A percentile compares a stretch with the other conserved stretches of the same genome.
phyloP scores from a whole-genome alignment of 1,140 invertebrate species.

The Lineus longissimus region DNA sequence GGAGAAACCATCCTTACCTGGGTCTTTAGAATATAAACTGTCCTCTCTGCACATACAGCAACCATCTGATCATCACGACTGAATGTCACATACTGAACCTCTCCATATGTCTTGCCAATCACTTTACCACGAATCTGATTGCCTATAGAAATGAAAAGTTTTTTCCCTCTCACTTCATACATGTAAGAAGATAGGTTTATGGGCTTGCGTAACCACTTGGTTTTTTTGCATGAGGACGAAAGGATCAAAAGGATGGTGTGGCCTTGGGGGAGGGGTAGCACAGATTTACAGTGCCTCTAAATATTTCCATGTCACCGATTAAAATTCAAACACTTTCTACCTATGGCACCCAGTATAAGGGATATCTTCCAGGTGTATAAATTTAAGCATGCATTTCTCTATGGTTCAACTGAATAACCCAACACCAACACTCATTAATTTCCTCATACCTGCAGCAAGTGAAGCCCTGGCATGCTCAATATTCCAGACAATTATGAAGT shows the following conservation, averaged over 20 bases:
- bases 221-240: too few relatives aligned
- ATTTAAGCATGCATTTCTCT: too few relatives aligned
- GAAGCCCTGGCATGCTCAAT: slow-evolving; percentile 22
- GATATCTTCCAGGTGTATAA: too few relatives aligned
- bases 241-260: too few relatives aligned
- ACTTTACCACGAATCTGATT: slow-evolving; percentile 21
- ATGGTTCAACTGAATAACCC: too few relatives aligned
- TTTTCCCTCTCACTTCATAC: not conserved
- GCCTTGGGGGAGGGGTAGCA: too few relatives aligned
- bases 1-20: not conserved
- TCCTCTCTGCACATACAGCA: slow-evolving; percentile 24
- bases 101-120: slow-evolving; percentile 17
- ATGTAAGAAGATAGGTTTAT: not conserved
- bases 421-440: too few relatives aligned
- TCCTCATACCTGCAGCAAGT: not conserved
- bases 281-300: too few relatives aligned
- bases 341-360: too few relatives aligned
- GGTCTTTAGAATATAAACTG: slow-evolving; percentile 20
- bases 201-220: too few relatives aligned
- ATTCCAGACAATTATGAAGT: slow-evolving; percentile 35
- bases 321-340: too few relatives aligned
- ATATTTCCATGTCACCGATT: too few relatives aligned
- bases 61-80: slow-evolving; percentile 24
- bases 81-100: slow-evolving; percentile 21
- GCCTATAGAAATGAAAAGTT: slow-evolving; percentile 3